Base-by-base conservation (phyloP, 2,888 invertebrate species). In the Aspidiotus rigidus region DNA sequence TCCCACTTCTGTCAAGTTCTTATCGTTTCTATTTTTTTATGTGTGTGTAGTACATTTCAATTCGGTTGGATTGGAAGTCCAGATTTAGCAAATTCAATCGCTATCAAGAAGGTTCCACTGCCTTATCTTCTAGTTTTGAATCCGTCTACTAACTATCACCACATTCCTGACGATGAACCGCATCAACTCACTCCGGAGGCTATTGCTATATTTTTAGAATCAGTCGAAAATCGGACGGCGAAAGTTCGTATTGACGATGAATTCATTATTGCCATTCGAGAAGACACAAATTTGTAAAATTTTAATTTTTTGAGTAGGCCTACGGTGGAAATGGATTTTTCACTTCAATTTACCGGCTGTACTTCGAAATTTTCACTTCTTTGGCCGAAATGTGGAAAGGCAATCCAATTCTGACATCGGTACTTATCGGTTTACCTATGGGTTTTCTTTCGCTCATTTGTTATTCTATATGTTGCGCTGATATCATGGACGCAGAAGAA, bases 391-490 rank as follows among this genome's bases (percentile, higher is more conserved):
- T 94, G 92, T 94, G 93, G 93, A 83, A 82, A 72, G 93, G 93
- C 10, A 94, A 94, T 81, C 94, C 97, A 0, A 90, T 97, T 72
- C 81, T 99, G 71, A 95, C 96, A 7, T 84, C 93, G 42, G 86
- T 98, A 7, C 83, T 99, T 64, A 95, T 99, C 79, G 96, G 97
- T 1, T 82, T 98, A 71, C 98, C 98, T 0, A 81, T 93, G 57
- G 92, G 93, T 49, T 96, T 99, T 77, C 83, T 99, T 17, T 88
- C 91, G 28, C 84, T 98, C 17, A 96, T 99, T 75, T 87, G 93
- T 77, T 98, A 98, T 78, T 93, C 95, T 1, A 88, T 96, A 72
- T 98, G 94, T 79, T 98, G 97, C 77, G 89, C 93, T 66, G 97
- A 98, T 78, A 93, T 97, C 75, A 81, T 95, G 73, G 96, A 95